Evolutionary conservation across 2,797 vertebrate species (phyloP).

Genomic region (Schizopygopsis pylzovi): DNA sequence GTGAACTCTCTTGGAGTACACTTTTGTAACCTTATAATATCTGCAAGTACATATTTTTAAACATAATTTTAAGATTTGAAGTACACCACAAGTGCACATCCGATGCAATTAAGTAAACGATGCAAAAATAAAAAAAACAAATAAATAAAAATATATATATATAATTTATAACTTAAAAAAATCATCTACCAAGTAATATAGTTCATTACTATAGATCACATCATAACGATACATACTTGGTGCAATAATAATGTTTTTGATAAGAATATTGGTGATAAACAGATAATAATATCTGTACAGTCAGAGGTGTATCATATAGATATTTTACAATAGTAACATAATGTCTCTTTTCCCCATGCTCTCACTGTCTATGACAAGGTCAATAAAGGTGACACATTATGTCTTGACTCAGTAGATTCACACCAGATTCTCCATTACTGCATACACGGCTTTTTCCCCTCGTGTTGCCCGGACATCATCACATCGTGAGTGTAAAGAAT

Average conservation of each 20-base stretch:
- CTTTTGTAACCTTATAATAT: too few relatives aligned
- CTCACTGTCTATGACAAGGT: slow-evolving; percentile 41
- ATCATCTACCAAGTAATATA: too few relatives aligned
- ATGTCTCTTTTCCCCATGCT: neutral
- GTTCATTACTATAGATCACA: neutral
- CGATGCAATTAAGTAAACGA: too few relatives aligned
- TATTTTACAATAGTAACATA: neutral
- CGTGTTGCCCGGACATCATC: slow-evolving; percentile 44
- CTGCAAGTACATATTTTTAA: too few relatives aligned
- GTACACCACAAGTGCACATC: too few relatives aligned
- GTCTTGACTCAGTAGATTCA: slow-evolving; percentile 51
- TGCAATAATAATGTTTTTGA: neutral
- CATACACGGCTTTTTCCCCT: slow-evolving; percentile 18
- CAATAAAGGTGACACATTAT: slow-evolving; percentile 50
- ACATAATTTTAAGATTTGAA: too few relatives aligned
- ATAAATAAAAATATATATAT: too few relatives aligned
- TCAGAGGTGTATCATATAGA: too few relatives aligned
- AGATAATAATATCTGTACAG: too few relatives aligned
- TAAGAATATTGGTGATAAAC: neutral
- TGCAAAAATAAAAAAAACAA: too few relatives aligned
- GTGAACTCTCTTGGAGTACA: too few relatives aligned
- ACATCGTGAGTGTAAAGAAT: slow-evolving; percentile 42
- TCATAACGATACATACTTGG: neutral
- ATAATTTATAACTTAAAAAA: too few relatives aligned
- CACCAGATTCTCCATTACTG: slow-evolving; percentile 28